Conservation (phyloP, 2,888 invertebrate genomes). For the Poecilobothrus nobilitatus region DNA sequence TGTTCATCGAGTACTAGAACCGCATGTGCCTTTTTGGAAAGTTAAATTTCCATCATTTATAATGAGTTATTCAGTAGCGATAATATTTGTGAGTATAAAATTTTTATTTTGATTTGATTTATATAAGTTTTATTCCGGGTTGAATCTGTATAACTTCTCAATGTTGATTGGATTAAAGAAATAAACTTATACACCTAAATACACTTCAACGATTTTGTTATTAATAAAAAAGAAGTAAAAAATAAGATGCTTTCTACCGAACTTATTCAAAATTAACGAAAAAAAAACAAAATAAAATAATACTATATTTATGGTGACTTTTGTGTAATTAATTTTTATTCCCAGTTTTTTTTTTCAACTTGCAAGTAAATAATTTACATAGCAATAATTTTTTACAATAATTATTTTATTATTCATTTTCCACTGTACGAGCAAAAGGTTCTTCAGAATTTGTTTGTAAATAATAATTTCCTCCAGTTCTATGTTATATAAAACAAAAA, state of each 20-base stretch:
- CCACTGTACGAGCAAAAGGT: constrained; percentile 17
- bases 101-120: constrained; percentile 10
- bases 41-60: constrained; percentile 61
- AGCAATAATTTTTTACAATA: too few relatives aligned
- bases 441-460: constrained; percentile 21
- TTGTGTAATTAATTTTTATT: too few relatives aligned
- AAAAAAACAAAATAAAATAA: too few relatives aligned
- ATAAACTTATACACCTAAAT: too few relatives aligned
- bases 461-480: constrained; percentile 20
- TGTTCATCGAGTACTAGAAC: constrained; percentile 55
- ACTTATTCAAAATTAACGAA: too few relatives aligned
- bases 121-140: not conserved
- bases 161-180: not conserved
- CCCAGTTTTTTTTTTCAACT: too few relatives aligned
- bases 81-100: constrained; percentile 36
- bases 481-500: not conserved
- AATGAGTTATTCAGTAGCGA: constrained; percentile 58
- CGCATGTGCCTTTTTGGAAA: constrained; percentile 68
- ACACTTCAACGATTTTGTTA: too few relatives aligned
- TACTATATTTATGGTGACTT: too few relatives aligned
- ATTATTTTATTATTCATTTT: too few relatives aligned
- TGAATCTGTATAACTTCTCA: not conserved
- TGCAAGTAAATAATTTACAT: too few relatives aligned
- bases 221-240: too few relatives aligned
- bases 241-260: too few relatives aligned